Evolutionary conservation across 2,888 invertebrate species (phyloP), one percentile per base, ranked within the genome.

Genomic region (Drosophila robusta): DNA sequence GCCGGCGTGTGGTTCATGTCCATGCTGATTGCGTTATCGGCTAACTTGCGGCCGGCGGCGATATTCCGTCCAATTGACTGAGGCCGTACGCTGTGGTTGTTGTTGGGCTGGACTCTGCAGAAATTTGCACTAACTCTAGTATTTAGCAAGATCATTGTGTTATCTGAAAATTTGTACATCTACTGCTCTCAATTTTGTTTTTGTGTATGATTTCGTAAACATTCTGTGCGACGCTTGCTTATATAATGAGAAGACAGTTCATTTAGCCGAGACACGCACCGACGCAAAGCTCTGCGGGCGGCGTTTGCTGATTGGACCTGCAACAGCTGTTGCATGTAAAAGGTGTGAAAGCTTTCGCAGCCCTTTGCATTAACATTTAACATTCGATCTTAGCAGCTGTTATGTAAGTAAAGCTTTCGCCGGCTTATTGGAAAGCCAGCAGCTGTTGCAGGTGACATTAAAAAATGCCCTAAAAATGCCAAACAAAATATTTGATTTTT

Each of bases 1-100:
- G 7, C 46, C 3, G 38, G 34, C 45, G 18, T 45, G 5, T 46
- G 83, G 87, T 87, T 74, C n/a, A 41, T 55, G 64, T 85, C 79
- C 86, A 81, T 70, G 58, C 2, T 80, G 16, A 24, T 9, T 22
- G 26, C 18, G 8, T 50, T 64, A 9, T 22, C n/a, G 9, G 11
- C 24, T 32, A 41, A 9, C 3, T 4, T 50, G 3, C 0, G 1
- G 14, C 16, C 1, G 2, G 8, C 9, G 3, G 11, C 1, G 16
- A 5, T 1, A 2, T 3, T 22, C 0, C 5, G 9, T 1, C 36
- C 12, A 16, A 29, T 18, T 41, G 9, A 2, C 12, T 4, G 22
- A 7, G 9, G 4, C 4, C 11, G 9, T 5, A 8, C 14, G 7
- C 9, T 44, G 38, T 4, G 11, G 34, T 12, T 34, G 4, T 4